Evolutionary conservation across 1,140 invertebrate species (phyloP), one percentile per base, ranked within the genome.

Genomic region (Psilanteris sp.): DNA sequence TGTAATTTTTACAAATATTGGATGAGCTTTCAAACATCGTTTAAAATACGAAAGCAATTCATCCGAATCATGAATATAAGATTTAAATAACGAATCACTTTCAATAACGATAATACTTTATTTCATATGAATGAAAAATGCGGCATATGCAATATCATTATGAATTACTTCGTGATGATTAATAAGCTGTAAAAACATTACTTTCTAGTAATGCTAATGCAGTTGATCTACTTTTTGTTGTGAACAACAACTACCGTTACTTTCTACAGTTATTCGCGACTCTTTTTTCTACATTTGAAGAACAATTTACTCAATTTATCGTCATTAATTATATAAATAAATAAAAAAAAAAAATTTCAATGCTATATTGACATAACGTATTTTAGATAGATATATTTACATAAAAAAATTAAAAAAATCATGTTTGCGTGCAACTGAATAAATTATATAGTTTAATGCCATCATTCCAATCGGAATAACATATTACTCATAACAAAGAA

Each of bases 181-280:
- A 54, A 66, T 36, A 34, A 54, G 13, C 61, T 34, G 18, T 50
- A 43, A 44, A 43, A 43, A 48, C 27, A 54, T 66, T 66, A 54
- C 61, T 66, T 66, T 66, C 61, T 66, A 66, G 39, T 20, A 44
- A 22, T 54, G 54, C 27, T 54, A 54, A 66, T 44, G 46, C 46
- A 41, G 15, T 29, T 44, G 61, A 66, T 55, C 62, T 31, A 67
- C 62, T 67, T 67, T 67, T 67, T 67, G 29, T 24, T n/a, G 10
- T 11, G 6, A 37, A 55, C 31, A 9, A 9, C 46, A 44, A 46
- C 50, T 46, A 46, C 62, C 62, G 62, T 67, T 67, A 48, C 62
- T 67, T 67, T 67, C 62, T 67, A 67, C 62, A 67, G 62, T 67
- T 67, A 67, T 55, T 29, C 27, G 13, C 20, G 11, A 31, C 39